Evolutionary conservation across 2,113 vertebrate species (phyloP).

Genomic region (Triplophysa dalaica): DNA sequence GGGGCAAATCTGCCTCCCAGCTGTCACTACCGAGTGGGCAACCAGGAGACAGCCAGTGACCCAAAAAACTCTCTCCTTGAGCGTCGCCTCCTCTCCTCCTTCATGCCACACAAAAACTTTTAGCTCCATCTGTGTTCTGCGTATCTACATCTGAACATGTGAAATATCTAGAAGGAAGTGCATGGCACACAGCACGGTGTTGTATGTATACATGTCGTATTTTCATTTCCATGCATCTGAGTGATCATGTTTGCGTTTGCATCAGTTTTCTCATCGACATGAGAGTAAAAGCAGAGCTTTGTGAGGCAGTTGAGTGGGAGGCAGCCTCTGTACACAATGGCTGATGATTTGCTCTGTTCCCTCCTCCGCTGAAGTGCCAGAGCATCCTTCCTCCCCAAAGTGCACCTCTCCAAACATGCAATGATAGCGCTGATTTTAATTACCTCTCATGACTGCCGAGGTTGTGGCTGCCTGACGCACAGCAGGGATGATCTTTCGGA

Average conservation of each 20-base stretch:
- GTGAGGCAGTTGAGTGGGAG: slow-evolving; percentile 41
- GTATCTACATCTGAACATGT: not conserved
- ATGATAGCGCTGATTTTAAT: slow-evolving; percentile 54
- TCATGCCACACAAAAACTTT: not conserved
- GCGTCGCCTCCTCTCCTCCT: not conserved
- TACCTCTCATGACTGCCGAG: slow-evolving; percentile 46
- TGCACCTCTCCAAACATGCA: slow-evolving; percentile 51
- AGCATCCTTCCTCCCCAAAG: slow-evolving; percentile 51
- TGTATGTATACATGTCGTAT: not conserved
- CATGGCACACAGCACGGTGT: not conserved
- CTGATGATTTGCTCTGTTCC: slow-evolving; percentile 49
- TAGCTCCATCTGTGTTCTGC: not conserved
- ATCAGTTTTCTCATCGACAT: slow-evolving; percentile 13
- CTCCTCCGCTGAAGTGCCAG: slow-evolving; percentile 37
- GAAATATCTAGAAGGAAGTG: not conserved
- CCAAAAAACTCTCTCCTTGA: slow-evolving; percentile 27
- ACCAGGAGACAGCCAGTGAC: slow-evolving; percentile 29
- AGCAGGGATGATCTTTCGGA: slow-evolving; percentile 43
- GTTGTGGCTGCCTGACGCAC: slow-evolving; percentile 34
- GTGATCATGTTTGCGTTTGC: slow-evolving; percentile 6
- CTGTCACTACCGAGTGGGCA: slow-evolving; percentile 26
- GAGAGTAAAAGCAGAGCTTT: slow-evolving; percentile 9
- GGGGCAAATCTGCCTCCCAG: slow-evolving; percentile 22
- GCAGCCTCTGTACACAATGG: slow-evolving; percentile 39
- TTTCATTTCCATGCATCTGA: not conserved